Percentiles rank a stretch among this genome's conserved stretches.
These are phyloP conservation scores for Meteorus colon DNA, from an alignment of 2,888 invertebrate genomes.

Conservation along the genomic window DNA sequence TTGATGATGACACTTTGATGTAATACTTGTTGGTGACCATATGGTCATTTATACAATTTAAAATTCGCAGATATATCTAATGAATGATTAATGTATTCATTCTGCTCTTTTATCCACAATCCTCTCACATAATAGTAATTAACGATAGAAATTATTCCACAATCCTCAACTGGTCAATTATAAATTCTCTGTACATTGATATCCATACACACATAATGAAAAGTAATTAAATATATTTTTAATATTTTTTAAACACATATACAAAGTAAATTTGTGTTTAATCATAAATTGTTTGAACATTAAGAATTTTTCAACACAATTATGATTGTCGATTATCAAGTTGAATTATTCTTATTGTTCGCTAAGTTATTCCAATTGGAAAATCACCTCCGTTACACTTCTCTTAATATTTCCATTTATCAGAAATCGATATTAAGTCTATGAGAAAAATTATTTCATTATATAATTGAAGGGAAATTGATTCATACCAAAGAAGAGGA, in stretches of 20 bases:
- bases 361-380: neutral
- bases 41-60: neutral
- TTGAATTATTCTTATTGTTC: neutral
- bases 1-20: neutral
- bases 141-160: conserved; percentile 39
- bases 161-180: neutral
- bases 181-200: neutral
- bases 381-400: neutral
- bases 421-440: neutral
- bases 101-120: neutral
- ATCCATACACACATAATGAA: neutral
- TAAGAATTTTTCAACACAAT: neutral
- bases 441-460: neutral
- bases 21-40: neutral
- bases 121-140: neutral
- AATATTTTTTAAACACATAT: neutral
- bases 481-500: too few relatives aligned
- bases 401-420: neutral
- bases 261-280: neutral
- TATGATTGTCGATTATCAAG: neutral
- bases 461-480: too few relatives aligned
- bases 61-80: neutral
- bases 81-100: neutral
- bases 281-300: neutral
- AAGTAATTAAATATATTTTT: neutral